Conservation (phyloP, 1,140 invertebrate genomes). For the Drosophila eugracilis region DNA sequence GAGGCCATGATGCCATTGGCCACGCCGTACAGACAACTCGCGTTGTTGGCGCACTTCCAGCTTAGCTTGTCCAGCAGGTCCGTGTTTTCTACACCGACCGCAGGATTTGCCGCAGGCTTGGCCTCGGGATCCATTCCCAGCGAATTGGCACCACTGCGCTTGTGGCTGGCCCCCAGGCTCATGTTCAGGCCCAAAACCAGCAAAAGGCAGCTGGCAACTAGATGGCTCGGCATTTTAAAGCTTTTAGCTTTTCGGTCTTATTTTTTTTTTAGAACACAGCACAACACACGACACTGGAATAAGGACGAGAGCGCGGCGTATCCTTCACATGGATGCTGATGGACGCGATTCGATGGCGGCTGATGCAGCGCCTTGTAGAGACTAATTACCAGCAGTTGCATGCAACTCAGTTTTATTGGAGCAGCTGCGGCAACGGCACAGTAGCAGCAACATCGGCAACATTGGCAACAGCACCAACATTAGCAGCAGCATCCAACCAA, state of each 20-base stretch:
- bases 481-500: slow-evolving; percentile 50
- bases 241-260: slow-evolving; percentile 10
- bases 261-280: slow-evolving; percentile 9
- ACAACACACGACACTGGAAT: slow-evolving; percentile 45
- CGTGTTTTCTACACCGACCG: slow-evolving; percentile 56
- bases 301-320: slow-evolving; percentile 66
- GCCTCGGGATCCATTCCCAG: slow-evolving; percentile 22
- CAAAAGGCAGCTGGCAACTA: slow-evolving; percentile 56
- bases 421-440: slow-evolving; percentile 33
- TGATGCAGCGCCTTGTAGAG: slow-evolving; percentile 72
- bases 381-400: slow-evolving; percentile 79
- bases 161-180: slow-evolving; percentile 59
- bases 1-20: slow-evolving; percentile 70
- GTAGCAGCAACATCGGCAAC: slow-evolving; percentile 41
- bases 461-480: slow-evolving; percentile 43
- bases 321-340: slow-evolving; percentile 70
- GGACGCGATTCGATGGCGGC: slow-evolving; percentile 50
- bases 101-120: slow-evolving; percentile 27
- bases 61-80: slow-evolving; percentile 76
- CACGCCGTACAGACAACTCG: slow-evolving; percentile 72
- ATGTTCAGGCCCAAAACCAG: slow-evolving; percentile 47
- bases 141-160: slow-evolving; percentile 63
- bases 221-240: slow-evolving; percentile 43
- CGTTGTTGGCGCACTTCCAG: slow-evolving; percentile 84
- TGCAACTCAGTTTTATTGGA: slow-evolving; percentile 85